These are phyloP conservation scores for Oplegnathus fasciatus DNA, from an alignment of 2,113 vertebrate genomes.

Conservation along the genomic window DNA sequence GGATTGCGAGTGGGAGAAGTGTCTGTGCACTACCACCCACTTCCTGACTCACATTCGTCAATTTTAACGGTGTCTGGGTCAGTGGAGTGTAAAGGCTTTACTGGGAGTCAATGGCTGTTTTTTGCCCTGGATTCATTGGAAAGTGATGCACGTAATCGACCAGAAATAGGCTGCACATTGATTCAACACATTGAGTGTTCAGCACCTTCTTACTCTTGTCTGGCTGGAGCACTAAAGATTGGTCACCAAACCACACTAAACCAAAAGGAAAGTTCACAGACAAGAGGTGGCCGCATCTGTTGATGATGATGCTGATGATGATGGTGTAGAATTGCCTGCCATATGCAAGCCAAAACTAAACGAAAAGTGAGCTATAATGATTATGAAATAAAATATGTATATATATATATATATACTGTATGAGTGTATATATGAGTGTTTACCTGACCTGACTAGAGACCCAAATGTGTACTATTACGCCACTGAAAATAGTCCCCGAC, in stretches of 20 bases:
- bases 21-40: conserved; percentile 15
- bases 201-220: not conserved
- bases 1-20: conserved; percentile 11
- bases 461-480: not conserved
- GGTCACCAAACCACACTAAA: not conserved
- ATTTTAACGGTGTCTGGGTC: conserved; percentile 15
- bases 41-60: conserved; percentile 36
- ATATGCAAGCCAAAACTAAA: not conserved
- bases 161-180: conserved; percentile 20
- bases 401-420: too few species aligned
- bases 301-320: too few species aligned
- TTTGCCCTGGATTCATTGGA: not conserved
- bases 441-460: not conserved
- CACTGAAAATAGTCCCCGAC: not conserved
- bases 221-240: not conserved
- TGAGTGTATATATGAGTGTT: too few species aligned
- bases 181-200: conserved; percentile 25
- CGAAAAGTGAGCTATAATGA: not conserved
- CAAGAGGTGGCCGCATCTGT: not conserved
- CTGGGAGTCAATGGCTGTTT: conserved; percentile 15
- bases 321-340: not conserved
- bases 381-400: not conserved
- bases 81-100: not conserved
- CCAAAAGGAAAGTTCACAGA: not conserved
- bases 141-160: not conserved